phyloP scores from a whole-genome alignment of 2,888 invertebrate genomes.

The Scaptodrosophila latifasciaeformis region DNA sequence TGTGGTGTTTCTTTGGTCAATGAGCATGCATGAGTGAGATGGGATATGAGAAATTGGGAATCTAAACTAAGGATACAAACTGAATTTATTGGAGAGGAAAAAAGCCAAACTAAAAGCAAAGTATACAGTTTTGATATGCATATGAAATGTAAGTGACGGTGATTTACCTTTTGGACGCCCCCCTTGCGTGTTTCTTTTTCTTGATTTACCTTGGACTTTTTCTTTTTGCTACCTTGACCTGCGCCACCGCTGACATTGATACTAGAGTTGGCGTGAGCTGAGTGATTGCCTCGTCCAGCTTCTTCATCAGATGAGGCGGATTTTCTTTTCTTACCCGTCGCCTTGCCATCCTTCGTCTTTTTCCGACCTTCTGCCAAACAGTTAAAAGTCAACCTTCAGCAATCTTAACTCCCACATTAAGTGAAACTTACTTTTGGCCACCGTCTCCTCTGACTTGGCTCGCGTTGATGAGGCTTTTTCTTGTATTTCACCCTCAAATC shows the following conservation, averaged over 20 bases:
- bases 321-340: constrained; percentile 79
- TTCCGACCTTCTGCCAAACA: constrained; percentile 80
- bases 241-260: constrained; percentile 54
- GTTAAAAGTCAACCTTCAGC: not conserved
- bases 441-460: constrained; percentile 80
- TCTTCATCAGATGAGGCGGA: constrained; percentile 75
- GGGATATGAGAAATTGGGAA: constrained; percentile 33
- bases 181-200: constrained; percentile 76
- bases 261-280: constrained; percentile 35
- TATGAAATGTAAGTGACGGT: constrained; percentile 48
- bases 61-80: constrained; percentile 15
- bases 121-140: constrained; percentile 20
- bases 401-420: not conserved
- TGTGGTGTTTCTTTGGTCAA: constrained; percentile 6
- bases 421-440: constrained; percentile 77
- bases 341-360: constrained; percentile 80
- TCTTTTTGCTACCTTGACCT: constrained; percentile 75
- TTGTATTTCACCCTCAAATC: constrained; percentile 97
- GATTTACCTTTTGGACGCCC: constrained; percentile 75
- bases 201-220: constrained; percentile 77
- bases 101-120: constrained; percentile 20
- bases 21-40: constrained; percentile 38
- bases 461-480: constrained; percentile 90
- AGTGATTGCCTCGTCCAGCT: constrained; percentile 46
- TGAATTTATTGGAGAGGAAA: not conserved